Conservation (phyloP, 2,797 vertebrate genomes). For the Chaetodon trifasciatus region DNA sequence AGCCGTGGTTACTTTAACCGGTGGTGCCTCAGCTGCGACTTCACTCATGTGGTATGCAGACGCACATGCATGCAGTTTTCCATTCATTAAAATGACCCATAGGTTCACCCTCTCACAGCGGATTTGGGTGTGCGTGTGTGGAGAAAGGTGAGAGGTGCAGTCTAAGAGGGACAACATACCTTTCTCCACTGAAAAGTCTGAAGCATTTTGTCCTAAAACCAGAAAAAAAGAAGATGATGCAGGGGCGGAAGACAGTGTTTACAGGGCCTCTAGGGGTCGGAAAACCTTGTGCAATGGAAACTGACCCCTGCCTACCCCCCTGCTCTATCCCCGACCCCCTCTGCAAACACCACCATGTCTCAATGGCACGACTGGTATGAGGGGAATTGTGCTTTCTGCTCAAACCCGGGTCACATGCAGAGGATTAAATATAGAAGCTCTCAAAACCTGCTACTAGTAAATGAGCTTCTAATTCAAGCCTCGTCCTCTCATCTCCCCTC, state of each 20-base stretch:
- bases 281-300: slow-evolving; percentile 73
- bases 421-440: slow-evolving; percentile 78
- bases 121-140: background rate
- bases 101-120: background rate
- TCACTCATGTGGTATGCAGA: slow-evolving; percentile 15
- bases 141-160: background rate
- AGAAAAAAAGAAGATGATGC: background rate
- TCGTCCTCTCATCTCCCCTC: slow-evolving; percentile 25
- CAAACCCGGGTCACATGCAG: slow-evolving; percentile 70
- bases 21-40: slow-evolving; percentile 12
- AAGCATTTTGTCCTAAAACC: slow-evolving; percentile 6
- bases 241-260: background rate
- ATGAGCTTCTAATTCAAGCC: slow-evolving; percentile 76
- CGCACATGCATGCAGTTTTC: slow-evolving; percentile 13
- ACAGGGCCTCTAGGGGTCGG: slow-evolving; percentile 9
- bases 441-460: slow-evolving; percentile 69
- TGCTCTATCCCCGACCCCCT: background rate
- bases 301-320: slow-evolving; percentile 16
- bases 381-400: slow-evolving; percentile 72
- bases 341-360: slow-evolving; percentile 42
- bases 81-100: slow-evolving; percentile 11
- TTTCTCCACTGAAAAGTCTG: background rate
- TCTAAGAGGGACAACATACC: background rate
- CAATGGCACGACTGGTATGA: slow-evolving; percentile 66
- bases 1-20: slow-evolving; percentile 22